Evolutionary conservation across 2,797 vertebrate genomes (phyloP).

Genomic region (Austrolebias charrua): DNA sequence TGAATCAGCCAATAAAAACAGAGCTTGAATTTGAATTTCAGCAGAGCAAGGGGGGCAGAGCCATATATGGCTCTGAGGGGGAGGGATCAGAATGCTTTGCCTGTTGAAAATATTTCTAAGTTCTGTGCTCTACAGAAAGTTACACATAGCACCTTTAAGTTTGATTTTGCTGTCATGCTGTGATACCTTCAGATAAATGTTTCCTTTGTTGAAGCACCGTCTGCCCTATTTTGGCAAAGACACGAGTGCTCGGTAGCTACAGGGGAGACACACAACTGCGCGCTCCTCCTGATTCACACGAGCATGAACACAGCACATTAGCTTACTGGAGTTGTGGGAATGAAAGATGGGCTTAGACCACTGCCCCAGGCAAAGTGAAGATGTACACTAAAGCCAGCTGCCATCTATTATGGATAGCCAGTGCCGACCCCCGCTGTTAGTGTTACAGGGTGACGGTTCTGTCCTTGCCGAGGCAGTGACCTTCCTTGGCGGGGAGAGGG

Average conservation of each 20-base stretch:
- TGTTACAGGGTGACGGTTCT: slow-evolving; percentile 73
- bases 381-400: slow-evolving; percentile 77
- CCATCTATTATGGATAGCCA: slow-evolving; percentile 79
- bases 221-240: slow-evolving; percentile 78
- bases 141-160: too few relatives aligned
- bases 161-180: slow-evolving; percentile 55
- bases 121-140: too few relatives aligned
- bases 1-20: too few relatives aligned
- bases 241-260: slow-evolving; percentile 61
- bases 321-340: slow-evolving; percentile 71
- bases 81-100: too few relatives aligned
- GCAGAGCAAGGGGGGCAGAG: too few relatives aligned
- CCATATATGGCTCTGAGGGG: too few relatives aligned
- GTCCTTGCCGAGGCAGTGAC: slow-evolving; percentile 78
- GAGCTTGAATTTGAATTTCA: too few relatives aligned
- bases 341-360: slow-evolving; percentile 73
- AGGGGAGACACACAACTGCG: slow-evolving; percentile 67
- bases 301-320: slow-evolving; percentile 80
- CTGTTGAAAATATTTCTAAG: too few relatives aligned
- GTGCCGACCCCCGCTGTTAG: slow-evolving; percentile 68
- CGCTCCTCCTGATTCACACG: slow-evolving; percentile 72
- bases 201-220: slow-evolving; percentile 71
- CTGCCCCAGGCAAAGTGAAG: slow-evolving; percentile 78
- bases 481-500: slow-evolving; percentile 74
- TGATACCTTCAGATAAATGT: slow-evolving; percentile 67